phyloP scores from a whole-genome alignment of 2,888 invertebrate species.

The Dioctria rufipes region DNA sequence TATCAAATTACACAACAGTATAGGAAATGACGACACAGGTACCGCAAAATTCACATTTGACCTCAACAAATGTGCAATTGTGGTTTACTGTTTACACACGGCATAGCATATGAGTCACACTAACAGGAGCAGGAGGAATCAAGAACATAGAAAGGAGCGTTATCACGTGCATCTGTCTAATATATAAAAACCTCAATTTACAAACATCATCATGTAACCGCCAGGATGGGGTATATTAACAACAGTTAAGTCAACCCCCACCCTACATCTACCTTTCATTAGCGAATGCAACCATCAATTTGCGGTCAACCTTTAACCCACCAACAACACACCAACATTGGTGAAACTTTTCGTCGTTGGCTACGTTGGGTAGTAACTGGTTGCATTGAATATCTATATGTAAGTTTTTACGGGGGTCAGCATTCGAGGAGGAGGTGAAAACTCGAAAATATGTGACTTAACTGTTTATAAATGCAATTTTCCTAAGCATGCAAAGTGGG shows the following conservation, averaged over 20 bases:
- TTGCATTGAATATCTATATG: neutral
- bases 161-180: slow-evolving; percentile 44
- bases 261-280: neutral
- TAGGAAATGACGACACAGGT: slow-evolving; percentile 35
- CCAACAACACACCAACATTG: neutral
- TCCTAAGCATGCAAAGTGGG: slow-evolving; percentile 43
- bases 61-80: slow-evolving; percentile 17
- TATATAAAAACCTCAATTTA: slow-evolving; percentile 39
- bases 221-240: neutral
- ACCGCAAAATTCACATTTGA: slow-evolving; percentile 2
- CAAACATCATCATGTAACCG: slow-evolving; percentile 11
- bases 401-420: slow-evolving; percentile 1
- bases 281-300: slow-evolving; percentile 11
- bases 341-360: slow-evolving; percentile 22
- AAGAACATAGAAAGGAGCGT: neutral
- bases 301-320: slow-evolving; percentile 12
- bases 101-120: neutral
- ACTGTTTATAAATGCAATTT: slow-evolving; percentile 50
- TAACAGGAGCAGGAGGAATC: neutral
- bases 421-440: neutral
- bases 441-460: slow-evolving; percentile 24
- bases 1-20: slow-evolving; percentile 28
- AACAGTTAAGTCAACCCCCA: neutral
- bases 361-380: neutral
- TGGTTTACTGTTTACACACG: neutral